phyloP scores from a whole-genome alignment of 2,797 vertebrate species.

The Acanthurus lineatus region DNA sequence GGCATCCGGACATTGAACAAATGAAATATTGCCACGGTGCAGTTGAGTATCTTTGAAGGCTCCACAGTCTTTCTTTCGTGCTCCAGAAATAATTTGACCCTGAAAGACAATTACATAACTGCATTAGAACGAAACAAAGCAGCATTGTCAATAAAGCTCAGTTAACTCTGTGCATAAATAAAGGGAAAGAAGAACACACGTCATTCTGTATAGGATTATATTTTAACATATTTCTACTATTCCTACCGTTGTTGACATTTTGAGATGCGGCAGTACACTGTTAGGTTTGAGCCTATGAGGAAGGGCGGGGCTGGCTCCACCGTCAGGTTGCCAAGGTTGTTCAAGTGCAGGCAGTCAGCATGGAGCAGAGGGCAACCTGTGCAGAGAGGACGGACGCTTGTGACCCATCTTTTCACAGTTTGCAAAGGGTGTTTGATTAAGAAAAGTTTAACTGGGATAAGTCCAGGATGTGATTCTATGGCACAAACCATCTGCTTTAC shows the following conservation, averaged over 20 bases:
- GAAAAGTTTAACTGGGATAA: background rate
- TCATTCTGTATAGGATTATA: background rate
- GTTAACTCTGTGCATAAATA: background rate
- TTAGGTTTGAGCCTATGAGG: slow-evolving; percentile 79
- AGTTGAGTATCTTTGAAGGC: slow-evolving; percentile 62
- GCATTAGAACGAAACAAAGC: background rate
- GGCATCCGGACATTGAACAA: slow-evolving; percentile 73
- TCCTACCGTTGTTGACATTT: background rate
- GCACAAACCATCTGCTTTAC: background rate
- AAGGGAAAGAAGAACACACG: too few species aligned
- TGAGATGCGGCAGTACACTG: slow-evolving; percentile 72
- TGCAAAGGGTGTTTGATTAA: background rate
- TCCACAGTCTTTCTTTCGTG: slow-evolving; percentile 61
- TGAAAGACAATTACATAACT: slow-evolving; percentile 33
- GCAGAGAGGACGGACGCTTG: background rate
- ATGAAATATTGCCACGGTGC: slow-evolving; percentile 75
- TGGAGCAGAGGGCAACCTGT: slow-evolving; percentile 46
- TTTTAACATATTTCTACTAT: background rate
- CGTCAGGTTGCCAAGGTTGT: slow-evolving; percentile 61
- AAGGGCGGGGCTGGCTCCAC: slow-evolving; percentile 69
- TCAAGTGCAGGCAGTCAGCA: background rate
- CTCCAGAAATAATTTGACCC: slow-evolving; percentile 63
- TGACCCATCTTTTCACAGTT: background rate
- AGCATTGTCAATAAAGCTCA: background rate
- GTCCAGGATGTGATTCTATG: background rate